Evolutionary conservation across 2,888 invertebrate species (phyloP), one percentile per base, ranked within the genome.

Genomic region (Myathropa florea): DNA sequence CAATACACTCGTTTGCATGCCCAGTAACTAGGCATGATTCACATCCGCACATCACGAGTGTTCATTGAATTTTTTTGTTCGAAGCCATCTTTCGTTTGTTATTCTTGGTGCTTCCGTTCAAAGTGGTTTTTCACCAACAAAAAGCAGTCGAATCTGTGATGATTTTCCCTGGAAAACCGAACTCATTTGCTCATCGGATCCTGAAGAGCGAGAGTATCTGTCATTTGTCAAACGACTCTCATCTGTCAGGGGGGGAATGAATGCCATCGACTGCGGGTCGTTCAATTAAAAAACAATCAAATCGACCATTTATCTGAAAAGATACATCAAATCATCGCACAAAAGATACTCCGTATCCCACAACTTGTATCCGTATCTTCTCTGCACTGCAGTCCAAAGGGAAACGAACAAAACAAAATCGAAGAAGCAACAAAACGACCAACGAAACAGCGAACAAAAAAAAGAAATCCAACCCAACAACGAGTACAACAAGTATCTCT

Each of bases 221-320:
- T 18, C 46, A 46, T 46, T 46, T 46, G n/a, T 46, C 46, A 46
- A 46, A 7, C 18, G 46, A 18, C 46, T 18, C 18, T 46, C 46
- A 18, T n/a, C 46, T 46, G 46, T 46, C 46, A 46, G 4, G 28
- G 30, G 0, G 33, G 33, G 12, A 36, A 33, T 26, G 24, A 46
- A 76, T 26, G 70, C 61, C 64, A 36, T 18, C 26, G 21, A 21
- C 30, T 46, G 61, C 12, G 26, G 30, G 18, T 18, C 60, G 26
- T 59, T 79, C 46, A 71, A 79, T 72, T 72, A 81, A 68, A 75
- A 81, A 68, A 23, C 61, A 81, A 80, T 80, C 67, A 80, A 65
- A 67, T n/a, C 64, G 46, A 65, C 57, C 70, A 63, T 28, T 59
- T 71, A 64, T 28, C 59, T 64, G 59, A 76, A 60, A 73, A 76